These are phyloP conservation scores for Drosophila kanekoi DNA, from an alignment of 2,888 invertebrate species.

Conservation along the genomic window DNA sequence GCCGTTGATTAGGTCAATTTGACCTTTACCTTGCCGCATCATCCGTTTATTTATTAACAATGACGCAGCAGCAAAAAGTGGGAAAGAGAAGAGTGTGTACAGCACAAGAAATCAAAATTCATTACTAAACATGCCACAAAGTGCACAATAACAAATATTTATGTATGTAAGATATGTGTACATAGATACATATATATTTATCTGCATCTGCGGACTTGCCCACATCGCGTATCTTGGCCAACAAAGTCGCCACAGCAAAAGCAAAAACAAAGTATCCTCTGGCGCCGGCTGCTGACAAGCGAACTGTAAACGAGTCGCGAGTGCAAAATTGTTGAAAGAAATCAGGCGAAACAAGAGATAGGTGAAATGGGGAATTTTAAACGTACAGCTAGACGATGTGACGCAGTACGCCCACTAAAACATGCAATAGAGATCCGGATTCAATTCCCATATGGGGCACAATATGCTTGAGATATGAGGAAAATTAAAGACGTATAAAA, in stretches of 20 bases:
- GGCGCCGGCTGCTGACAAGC: conserved; percentile 27
- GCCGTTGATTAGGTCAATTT: conserved; percentile 59
- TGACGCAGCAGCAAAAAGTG: conserved; percentile 56
- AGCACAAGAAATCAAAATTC: conserved; percentile 28
- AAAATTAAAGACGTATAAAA: background rate
- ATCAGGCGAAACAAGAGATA: conserved; percentile 3
- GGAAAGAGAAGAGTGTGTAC: conserved; percentile 7
- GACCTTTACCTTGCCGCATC: conserved; percentile 68
- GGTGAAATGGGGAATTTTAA: conserved; percentile 8
- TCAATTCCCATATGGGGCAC: conserved; percentile 1
- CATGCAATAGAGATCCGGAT: conserved; percentile 5
- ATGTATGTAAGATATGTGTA: background rate
- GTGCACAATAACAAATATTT: conserved; percentile 11
- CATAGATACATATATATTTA: background rate
- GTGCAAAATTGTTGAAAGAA: conserved; percentile 20
- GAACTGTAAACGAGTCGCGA: conserved; percentile 28
- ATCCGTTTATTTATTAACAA: conserved; percentile 66
- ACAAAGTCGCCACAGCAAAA: conserved; percentile 9
- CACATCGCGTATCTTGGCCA: conserved; percentile 25
- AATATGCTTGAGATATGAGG: background rate
- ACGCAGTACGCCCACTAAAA: conserved; percentile 19
- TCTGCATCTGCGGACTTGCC: conserved; percentile 16
- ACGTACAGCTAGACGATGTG: background rate
- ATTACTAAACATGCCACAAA: conserved; percentile 36
- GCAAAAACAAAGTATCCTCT: conserved; percentile 14